Evolutionary conservation across 2,888 invertebrate genomes (phyloP).

Genomic region (Latrodectus hesperus): DNA sequence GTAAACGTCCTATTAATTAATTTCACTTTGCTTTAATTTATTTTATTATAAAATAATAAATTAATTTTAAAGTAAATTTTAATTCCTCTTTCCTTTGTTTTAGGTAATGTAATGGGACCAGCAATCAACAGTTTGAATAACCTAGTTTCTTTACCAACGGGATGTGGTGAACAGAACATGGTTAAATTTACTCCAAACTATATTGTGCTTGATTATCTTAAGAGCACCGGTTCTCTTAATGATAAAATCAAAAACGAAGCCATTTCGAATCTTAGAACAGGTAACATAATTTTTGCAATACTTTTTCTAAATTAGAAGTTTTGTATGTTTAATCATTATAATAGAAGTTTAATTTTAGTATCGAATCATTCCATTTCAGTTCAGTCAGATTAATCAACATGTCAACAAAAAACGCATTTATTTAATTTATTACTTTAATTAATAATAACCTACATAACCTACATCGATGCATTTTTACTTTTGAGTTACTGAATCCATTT

Average conservation of each 20-base stretch:
- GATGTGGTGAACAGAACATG: conserved; percentile 90
- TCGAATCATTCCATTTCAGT: no score
- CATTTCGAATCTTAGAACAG: conserved; percentile 79
- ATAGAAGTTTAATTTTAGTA: no score
- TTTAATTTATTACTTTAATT: no score
- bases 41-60: no score
- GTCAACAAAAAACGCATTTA: no score
- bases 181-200: conserved; percentile 84
- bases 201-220: conserved; percentile 81
- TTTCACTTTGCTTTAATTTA: no score
- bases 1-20: no score
- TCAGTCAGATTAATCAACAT: no score
- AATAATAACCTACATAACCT: no score
- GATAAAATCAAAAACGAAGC: conserved; percentile 78
- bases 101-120: conserved; percentile 76
- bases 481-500: no score
- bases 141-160: conserved; percentile 82
- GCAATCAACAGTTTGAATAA: conserved; percentile 78
- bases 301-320: neutral
- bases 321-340: neutral
- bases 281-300: conserved; percentile 73
- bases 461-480: no score
- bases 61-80: no score
- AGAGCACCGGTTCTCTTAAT: conserved; percentile 78
- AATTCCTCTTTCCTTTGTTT: neutral